These are phyloP conservation scores for Heliothis peltigera DNA, from an alignment of 2,888 invertebrate genomes.

Conservation along the genomic window DNA sequence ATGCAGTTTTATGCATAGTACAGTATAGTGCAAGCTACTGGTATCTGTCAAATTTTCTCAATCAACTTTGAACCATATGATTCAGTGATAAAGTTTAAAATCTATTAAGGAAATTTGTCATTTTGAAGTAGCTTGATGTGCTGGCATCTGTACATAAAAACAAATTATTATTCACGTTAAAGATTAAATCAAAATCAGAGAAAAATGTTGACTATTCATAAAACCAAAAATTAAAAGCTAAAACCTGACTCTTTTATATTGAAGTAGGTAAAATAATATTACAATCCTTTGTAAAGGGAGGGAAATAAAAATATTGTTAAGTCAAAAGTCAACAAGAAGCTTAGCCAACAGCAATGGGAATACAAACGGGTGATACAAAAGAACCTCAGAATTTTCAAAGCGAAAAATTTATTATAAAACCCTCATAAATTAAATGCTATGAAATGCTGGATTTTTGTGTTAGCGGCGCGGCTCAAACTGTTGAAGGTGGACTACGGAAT, in stretches of 20 bases:
- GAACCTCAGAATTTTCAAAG: conserved; percentile 41
- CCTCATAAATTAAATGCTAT: conserved; percentile 47
- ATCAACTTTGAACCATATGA: too few relatives aligned
- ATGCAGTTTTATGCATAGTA: too few relatives aligned
- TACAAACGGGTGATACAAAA: conserved; percentile 65
- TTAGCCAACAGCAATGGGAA: conserved; percentile 43
- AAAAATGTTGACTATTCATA: too few relatives aligned
- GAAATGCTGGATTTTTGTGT: conserved; percentile 17
- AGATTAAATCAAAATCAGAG: too few relatives aligned
- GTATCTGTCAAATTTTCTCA: too few relatives aligned
- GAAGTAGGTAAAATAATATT: not conserved
- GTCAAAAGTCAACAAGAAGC: conserved; percentile 56
- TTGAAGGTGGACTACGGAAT: conserved; percentile 9
- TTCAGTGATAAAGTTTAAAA: too few relatives aligned
- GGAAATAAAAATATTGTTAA: conserved; percentile 38
- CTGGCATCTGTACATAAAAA: too few relatives aligned
- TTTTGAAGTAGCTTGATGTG: too few relatives aligned
- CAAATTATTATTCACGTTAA: too few relatives aligned
- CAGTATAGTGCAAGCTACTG: too few relatives aligned
- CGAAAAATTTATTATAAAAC: conserved; percentile 40
- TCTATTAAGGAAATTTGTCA: too few relatives aligned
- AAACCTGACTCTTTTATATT: not conserved
- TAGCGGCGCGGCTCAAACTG: conserved; percentile 6
- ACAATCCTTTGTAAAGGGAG: conserved; percentile 26
- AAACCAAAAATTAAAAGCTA: too few relatives aligned